phyloP scores from a whole-genome alignment of 2,113 vertebrate genomes.

The Ceyx cyanopectus region DNA sequence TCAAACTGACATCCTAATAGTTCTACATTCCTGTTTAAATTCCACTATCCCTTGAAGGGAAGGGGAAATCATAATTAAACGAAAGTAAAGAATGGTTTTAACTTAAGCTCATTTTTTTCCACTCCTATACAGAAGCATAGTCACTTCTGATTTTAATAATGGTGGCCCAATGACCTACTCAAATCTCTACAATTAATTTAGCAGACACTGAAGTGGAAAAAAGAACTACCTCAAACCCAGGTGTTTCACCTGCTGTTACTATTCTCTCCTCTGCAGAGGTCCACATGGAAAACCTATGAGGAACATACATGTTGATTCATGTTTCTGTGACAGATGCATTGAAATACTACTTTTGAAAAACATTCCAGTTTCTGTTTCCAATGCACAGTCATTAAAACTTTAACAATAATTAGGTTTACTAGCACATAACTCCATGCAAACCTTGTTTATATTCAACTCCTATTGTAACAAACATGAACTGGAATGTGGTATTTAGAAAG shows the following conservation, averaged over 20 bases:
- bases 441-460: neutral
- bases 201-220: neutral
- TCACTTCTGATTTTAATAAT: neutral
- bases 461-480: neutral
- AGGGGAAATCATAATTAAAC: neutral
- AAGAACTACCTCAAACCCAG: neutral
- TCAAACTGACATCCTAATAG: neutral
- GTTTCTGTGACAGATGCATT: neutral
- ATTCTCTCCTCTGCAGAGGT: neutral
- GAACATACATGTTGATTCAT: neutral
- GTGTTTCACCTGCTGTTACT: neutral
- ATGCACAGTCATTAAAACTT: neutral
- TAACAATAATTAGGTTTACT: neutral
- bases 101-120: neutral
- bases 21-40: neutral
- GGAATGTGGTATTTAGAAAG: neutral
- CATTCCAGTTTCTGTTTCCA: neutral
- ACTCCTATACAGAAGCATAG: neutral
- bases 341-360: neutral
- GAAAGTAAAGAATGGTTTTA: slow-evolving; percentile 7
- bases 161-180: neutral
- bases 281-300: neutral
- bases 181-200: neutral
- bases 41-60: neutral
- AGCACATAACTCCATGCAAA: neutral